Evolutionary conservation across 1,140 invertebrate genomes (phyloP).

Genomic region (Heliothis subflexa): DNA sequence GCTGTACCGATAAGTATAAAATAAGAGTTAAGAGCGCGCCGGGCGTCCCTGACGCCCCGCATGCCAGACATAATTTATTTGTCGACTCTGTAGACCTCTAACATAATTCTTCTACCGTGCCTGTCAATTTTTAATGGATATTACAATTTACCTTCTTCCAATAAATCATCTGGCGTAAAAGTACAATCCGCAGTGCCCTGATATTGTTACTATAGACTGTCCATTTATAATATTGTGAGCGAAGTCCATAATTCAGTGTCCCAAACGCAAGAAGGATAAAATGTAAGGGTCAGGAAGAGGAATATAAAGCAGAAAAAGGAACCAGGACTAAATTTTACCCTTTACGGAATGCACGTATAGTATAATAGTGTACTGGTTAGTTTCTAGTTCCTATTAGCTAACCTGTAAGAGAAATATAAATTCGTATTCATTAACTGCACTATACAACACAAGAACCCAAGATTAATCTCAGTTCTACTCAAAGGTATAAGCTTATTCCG

Average conservation of each 20-base stretch:
- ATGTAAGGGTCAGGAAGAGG: neutral
- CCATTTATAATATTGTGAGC: constrained; percentile 12
- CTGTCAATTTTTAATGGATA: constrained; percentile 62
- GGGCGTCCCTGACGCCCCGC: constrained; percentile 52
- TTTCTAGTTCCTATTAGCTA: neutral
- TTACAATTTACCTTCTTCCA: constrained; percentile 40
- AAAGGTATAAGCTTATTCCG: constrained; percentile 26
- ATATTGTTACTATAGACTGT: neutral
- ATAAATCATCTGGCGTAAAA: constrained; percentile 38
- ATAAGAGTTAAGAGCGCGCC: constrained; percentile 62
- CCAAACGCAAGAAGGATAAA: constrained; percentile 11
- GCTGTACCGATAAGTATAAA: constrained; percentile 76
- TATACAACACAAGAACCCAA: neutral
- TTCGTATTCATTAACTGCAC: constrained; percentile 2
- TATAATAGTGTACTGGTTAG: no score
- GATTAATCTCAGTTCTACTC: constrained; percentile 11
- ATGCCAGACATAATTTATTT: constrained; percentile 70
- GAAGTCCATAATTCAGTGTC: constrained; percentile 25
- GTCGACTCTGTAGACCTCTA: constrained; percentile 54
- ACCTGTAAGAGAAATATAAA: neutral
- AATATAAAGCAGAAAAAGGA: neutral
- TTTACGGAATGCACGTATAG: neutral
- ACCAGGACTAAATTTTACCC: neutral
- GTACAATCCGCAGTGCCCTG: neutral
- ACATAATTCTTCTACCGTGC: constrained; percentile 61